Base-by-base conservation (phyloP, 2,888 invertebrate species). In the Epirrita christyi region DNA sequence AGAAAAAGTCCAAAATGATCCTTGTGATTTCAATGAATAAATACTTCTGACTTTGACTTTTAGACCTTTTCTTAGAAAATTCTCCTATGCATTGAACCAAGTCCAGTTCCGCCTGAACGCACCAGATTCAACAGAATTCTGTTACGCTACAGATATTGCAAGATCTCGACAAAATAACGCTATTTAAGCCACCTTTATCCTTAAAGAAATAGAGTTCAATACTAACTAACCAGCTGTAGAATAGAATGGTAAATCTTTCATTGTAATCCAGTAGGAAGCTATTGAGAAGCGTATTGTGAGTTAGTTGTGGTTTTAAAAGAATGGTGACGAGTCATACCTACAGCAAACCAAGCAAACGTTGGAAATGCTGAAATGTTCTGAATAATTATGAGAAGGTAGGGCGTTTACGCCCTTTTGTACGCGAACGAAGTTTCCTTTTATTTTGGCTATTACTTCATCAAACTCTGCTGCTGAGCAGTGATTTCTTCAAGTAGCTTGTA, bases 81-180 rank as follows among this genome's bases (percentile, higher is more conserved):
- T 40, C 55, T 50, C 50, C 14, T 37, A 48, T 52, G 27, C 58
- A 62, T 72, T 72, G 62, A 14, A 63, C 73, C 70, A 61, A 28
- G 55, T 10, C n/a, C 9, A 64, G 76, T 78, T 78, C 69, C 80
- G 77, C 78, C 55, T 64, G 67, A 76, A 61, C 67, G 75, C 75
- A 68, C 68, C 67, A 68, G 72, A 71, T 71, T 70, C 72, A 73
- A 62, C 66, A 57, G 56, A 67, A 68, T 66, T 77, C 68, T 59
- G 75, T 77, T 71, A 73, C 77, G 76, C 72, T 70, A 72, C 71
- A 70, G 63, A 73, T 73, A 66, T 64, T 55, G 50, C 62, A 69
- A 71, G 61, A 71, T 34, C 43, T 55, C 15, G 46, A 40, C 15
- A 8, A 15, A 43, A 29, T 1, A 49, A 29, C 9, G 11, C 36